Percentiles rank a stretch among this genome's conserved stretches.
phyloP scores from a whole-genome alignment of 1,140 invertebrate species.

The Bombus picipes region DNA sequence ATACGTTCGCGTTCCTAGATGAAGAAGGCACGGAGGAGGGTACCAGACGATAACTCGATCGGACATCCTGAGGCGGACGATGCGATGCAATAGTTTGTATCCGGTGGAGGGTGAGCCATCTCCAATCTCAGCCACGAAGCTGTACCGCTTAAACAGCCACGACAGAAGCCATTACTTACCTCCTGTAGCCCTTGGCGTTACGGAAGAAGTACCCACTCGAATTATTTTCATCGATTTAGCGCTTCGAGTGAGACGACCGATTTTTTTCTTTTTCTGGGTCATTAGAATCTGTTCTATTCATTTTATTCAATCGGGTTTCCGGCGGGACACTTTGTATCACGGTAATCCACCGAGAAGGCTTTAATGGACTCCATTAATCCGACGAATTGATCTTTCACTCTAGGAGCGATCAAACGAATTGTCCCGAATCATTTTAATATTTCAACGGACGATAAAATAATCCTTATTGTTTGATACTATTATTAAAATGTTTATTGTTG shows the following conservation, averaged over 20 bases:
- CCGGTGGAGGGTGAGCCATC: constrained; percentile 71
- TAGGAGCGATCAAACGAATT: not conserved
- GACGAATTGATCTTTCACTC: constrained; percentile 33
- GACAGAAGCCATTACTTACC: constrained; percentile 75
- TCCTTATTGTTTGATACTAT: not conserved
- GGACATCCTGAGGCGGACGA: constrained; percentile 73
- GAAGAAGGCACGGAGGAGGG: constrained; percentile 29
- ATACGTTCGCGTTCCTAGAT: constrained; percentile 57
- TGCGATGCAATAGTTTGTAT: constrained; percentile 75
- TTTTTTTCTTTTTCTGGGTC: constrained; percentile 10
- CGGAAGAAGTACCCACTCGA: constrained; percentile 64
- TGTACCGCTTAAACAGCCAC: constrained; percentile 72
- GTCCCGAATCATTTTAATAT: not conserved
- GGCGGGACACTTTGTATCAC: constrained; percentile 27
- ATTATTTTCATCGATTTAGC: constrained; percentile 71
- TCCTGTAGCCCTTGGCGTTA: constrained; percentile 54
- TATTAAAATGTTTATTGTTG: not conserved
- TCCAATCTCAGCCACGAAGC: constrained; percentile 71
- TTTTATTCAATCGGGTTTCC: constrained; percentile 7
- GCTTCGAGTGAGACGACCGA: constrained; percentile 17
- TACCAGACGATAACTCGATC: constrained; percentile 71
- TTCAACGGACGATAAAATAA: constrained; percentile 1
- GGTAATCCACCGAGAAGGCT: constrained; percentile 32
- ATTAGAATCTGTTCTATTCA: constrained; percentile 37
- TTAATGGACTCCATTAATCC: constrained; percentile 47